Base-by-base conservation (phyloP, 2,888 invertebrate species). In the Catocala nupta region DNA sequence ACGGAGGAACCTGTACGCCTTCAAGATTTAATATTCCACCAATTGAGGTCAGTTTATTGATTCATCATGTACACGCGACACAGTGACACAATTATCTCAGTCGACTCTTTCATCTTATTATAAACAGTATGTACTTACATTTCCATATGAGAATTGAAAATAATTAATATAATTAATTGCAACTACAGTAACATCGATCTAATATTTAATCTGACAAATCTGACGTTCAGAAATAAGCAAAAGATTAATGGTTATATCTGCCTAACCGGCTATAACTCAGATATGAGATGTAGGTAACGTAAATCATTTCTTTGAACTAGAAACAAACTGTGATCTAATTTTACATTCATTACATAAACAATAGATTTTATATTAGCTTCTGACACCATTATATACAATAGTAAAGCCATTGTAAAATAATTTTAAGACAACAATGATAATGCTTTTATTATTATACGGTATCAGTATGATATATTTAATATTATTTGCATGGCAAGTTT, bases 281-380 rank as follows among this genome's bases (percentile, higher is more conserved):
- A 16, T 47, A 16, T 9, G 1, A 47, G 9, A 45, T 45, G 45
- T 47, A 47, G 12, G 36, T 50, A 50, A 33, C 11, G 11, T 50
- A 7, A 12, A 33, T 25, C n/a, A 48, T 25, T 49, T 65, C 51
- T 45, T 59, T 57, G 54, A 51, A 68, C 59, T 65, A 54, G 60
- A 63, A 74, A 59, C 55, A 51, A 56, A 56, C 13, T 36, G 39
- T 48, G 48, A n/a, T 25, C 12, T 49, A 49, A 44, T 64, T 68
- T 56, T 7, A 54, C 25, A 42, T 61, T 57, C 45, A 65, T 56
- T 59, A 49, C 39, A 36, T 65, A 66, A 65, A 67, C 55, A 64
- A 64, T 52, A 13, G 61, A 66, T 65, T 72, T 65, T 63, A 59
- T 25, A 64, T 50, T 49, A 62, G 73, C 66, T 61, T 72, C 53